phyloP scores from a whole-genome alignment of 2,113 vertebrate species.

The Sinosuthora webbiana region DNA sequence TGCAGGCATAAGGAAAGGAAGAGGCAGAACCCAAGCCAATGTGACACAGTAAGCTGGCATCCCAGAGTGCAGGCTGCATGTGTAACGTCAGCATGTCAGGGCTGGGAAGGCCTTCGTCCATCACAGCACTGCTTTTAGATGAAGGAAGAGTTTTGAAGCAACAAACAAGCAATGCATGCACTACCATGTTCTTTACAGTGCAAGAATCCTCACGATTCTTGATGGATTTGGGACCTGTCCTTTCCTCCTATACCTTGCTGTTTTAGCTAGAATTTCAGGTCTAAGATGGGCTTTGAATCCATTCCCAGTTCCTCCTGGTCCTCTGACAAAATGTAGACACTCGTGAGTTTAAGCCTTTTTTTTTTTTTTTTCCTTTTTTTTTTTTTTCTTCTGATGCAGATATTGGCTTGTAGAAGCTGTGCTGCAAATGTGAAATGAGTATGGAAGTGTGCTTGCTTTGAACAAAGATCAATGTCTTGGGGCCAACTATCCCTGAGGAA shows the following conservation, averaged over 20 bases:
- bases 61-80: background rate
- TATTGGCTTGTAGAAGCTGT: background rate
- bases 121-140: conserved; percentile 36
- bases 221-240: background rate
- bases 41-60: conserved; percentile 42
- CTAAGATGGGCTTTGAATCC: background rate
- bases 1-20: conserved; percentile 40
- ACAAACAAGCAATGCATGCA: background rate
- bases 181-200: background rate
- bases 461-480: background rate
- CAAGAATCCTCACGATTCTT: background rate
- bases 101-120: conserved; percentile 31
- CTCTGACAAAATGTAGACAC: background rate
- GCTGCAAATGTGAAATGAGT: background rate
- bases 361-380: too few relatives aligned
- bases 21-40: conserved; percentile 47
- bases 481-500: conserved; percentile 5
- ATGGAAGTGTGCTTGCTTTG: background rate
- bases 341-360: background rate
- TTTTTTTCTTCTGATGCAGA: background rate
- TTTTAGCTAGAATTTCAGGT: background rate
- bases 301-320: background rate
- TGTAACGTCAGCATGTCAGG: conserved; percentile 49
- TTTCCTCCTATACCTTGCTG: background rate
- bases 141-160: conserved; percentile 52